Evolutionary conservation across 37 sponge, comb jelly and placozoan species (phyloP), one percentile per base, ranked within the genome.

Genomic region (Halichondria panicea): DNA sequence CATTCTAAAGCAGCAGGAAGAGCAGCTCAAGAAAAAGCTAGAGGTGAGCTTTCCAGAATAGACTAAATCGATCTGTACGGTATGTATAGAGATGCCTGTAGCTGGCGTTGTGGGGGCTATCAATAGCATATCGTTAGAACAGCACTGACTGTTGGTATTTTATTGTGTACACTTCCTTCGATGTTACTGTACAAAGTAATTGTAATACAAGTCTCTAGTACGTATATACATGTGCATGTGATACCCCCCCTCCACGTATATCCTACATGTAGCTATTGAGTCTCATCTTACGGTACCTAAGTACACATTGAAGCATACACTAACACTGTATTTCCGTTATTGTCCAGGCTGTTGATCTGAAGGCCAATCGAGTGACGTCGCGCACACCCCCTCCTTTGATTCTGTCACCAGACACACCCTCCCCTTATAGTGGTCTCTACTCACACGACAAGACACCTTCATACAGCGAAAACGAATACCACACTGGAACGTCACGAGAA

Each of bases 21-120:
- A 83, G 31, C 76, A 84, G 56, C 87, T 84, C 46, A 72, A 71
- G 57, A 71, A 66, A 34, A 74, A 81, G 57, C 77, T 90, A 0
- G 65, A 76, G 82, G 91, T 90, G 41, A 55, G 72, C n/a, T n/a
- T n/a, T n/a, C n/a, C n/a, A n/a, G n/a, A 28, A 21, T 11, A 28
- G 28, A 25, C 22, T 61, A 9, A 61, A 9, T 25, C 27, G 22
- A 50, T 9, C n/a, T n/a, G n/a, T n/a, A n/a, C n/a, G n/a, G n/a
- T n/a, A n/a, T n/a, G 59, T 55, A 36, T 55, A 32, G 6, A 32
- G 32, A 25, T 57, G 55, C 60, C 30, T 75, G 43, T 33, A 27
- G 3, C 25, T 66, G 37, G 25, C 24, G 19, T 13, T 33, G 67
- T 33, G 67, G 34, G 67, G 34, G 38, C 9, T 19, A 25, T 32